Base-by-base conservation (phyloP, 2,113 vertebrate species). In the Tauraco erythrolophus region DNA sequence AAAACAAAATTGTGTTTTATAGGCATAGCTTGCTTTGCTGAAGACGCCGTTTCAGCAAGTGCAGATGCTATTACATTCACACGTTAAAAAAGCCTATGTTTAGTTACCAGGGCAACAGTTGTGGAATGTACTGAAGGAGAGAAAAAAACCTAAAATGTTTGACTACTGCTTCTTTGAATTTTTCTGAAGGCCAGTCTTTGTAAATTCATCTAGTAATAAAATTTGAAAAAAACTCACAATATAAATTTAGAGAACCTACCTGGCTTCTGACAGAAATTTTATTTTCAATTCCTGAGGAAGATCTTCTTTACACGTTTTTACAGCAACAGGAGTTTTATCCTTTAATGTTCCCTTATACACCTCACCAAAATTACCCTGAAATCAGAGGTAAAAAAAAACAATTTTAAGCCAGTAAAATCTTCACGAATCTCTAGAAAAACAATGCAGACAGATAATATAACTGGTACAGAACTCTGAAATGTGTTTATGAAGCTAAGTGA, bases 241-340 rank as follows among this genome's bases (percentile, higher is more conserved):
- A 88, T 89, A 72, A 85, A 37, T 89, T 88, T 75, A 95, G 24
- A 95, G 24, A 91, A 97, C 97, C 93, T 96, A 99, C 99, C 99
- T 99, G 95, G 99, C 99, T 98, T 99, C 99, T 77, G 99, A 99
- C 79, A 99, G 98, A 98, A 99, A 99, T 94, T 99, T 99, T 96
- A 99, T 99, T 95, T 97, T 97, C 74, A 97, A 10, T 19, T 96
- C 45, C 95, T 99, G 99, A 91, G 99, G 99, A 96, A 99, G 98
- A 97, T 99, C 99, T 98, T 99, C 99, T 98, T 99, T 99, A 96
- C 99, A 99, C 1, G 99, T 99, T 98, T 99, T 99, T 81, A 99
- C 99, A 50, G 99, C 99, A 48, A 99, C 99, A 2, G 98, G 96
- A 37, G 98, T 99, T 97, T 99, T 99, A 98, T 99, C 99, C 54